A percentile compares a stretch with the other conserved stretches of the same genome.
Conservation (phyloP, 2,797 vertebrate genomes). For the Crax fasciolata region DNA sequence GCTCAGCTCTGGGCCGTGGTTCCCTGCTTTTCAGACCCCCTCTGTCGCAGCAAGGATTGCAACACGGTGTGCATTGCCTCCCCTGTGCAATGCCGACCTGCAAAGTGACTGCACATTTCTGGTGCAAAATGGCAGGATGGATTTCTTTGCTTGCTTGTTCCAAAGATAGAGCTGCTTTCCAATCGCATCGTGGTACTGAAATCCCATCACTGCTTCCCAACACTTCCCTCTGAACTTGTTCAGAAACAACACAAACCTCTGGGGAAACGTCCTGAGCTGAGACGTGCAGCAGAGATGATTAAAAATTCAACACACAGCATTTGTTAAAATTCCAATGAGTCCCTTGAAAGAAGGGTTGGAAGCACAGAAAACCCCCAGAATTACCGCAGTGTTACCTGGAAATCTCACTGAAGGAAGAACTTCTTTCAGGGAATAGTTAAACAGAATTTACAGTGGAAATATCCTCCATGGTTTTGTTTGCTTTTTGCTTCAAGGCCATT, state of each 20-base stretch:
- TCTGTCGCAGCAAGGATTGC: not conserved
- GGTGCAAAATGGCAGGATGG: not conserved
- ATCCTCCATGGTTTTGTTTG: fast-evolving
- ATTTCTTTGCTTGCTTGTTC: not conserved
- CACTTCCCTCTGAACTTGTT: not conserved
- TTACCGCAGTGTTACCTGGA: not conserved
- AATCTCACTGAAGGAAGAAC: not conserved
- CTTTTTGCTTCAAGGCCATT: not conserved
- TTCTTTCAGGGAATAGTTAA: not conserved
- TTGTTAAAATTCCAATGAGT: not conserved
- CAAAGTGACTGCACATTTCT: fast-evolving
- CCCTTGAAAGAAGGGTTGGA: not conserved
- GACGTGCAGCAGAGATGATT: not conserved
- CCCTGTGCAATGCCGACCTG: fast-evolving
- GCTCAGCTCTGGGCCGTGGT: constrained; percentile 62
- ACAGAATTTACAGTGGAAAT: not conserved
- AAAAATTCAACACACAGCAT: not conserved
- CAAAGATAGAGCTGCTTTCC: not conserved
- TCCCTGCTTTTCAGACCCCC: not conserved
- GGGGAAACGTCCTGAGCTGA: not conserved
- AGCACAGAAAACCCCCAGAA: not conserved
- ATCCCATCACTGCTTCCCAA: not conserved
- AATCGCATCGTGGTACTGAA: not conserved
- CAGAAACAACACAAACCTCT: not conserved
- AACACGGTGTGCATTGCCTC: no score